phyloP scores from a whole-genome alignment of 1,140 invertebrate species.

The Triops cancriformis region DNA sequence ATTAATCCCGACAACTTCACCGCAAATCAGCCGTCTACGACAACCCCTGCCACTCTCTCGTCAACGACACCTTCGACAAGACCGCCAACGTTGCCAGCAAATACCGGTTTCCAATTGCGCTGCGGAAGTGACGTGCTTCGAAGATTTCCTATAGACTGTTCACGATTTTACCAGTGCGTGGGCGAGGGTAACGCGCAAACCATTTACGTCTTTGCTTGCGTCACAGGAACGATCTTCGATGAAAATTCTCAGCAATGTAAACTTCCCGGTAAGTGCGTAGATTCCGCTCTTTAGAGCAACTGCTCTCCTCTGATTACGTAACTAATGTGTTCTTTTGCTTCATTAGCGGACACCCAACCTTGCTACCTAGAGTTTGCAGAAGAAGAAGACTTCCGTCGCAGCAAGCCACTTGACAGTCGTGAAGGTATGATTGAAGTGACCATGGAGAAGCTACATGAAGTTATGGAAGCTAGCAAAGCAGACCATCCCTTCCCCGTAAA shows the following conservation, averaged over 20 bases:
- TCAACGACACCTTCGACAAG: neutral
- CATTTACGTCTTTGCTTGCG: slow-evolving; percentile 19
- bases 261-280: neutral
- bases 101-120: neutral
- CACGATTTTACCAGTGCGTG: slow-evolving; percentile 17
- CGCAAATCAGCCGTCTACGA: neutral
- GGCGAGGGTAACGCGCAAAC: neutral
- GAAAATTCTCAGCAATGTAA: slow-evolving; percentile 10
- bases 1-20: neutral
- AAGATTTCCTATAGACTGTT: slow-evolving; percentile 19
- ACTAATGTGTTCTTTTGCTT: neutral
- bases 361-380: neutral
- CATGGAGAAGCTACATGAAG: neutral
- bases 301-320: neutral
- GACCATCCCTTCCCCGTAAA: neutral
- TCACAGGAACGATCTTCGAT: slow-evolving; percentile 14
- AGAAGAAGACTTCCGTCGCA: neutral
- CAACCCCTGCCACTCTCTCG: neutral
- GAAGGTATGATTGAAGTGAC: neutral
- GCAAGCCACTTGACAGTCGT: neutral
- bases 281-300: neutral
- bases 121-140: slow-evolving; percentile 16
- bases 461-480: neutral
- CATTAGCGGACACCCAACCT: neutral
- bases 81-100: neutral